A percentile compares a stretch with the other conserved stretches of the same genome.
Evolutionary conservation across 2,797 vertebrate species (phyloP).

Genomic region (Helicolenus hilgendorfi): DNA sequence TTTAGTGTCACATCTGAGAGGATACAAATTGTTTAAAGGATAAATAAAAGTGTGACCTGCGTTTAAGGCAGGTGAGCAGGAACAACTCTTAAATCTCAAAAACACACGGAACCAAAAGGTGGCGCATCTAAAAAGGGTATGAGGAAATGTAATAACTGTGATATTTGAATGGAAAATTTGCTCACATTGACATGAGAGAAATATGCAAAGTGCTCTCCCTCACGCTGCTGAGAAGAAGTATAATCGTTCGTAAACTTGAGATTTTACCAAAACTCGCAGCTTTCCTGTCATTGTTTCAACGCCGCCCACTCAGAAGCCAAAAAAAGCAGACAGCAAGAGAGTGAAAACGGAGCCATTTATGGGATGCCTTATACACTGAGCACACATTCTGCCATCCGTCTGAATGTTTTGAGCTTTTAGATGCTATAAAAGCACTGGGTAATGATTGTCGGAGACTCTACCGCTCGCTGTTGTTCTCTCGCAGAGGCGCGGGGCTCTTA

Average conservation of each 20-base stretch:
- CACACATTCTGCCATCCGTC: constrained; percentile 67
- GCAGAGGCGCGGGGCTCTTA: constrained; percentile 55
- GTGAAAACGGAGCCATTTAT: constrained; percentile 85
- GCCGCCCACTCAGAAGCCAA: constrained; percentile 73
- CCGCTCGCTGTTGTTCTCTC: constrained; percentile 71
- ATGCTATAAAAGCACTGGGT: constrained; percentile 79
- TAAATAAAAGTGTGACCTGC: constrained; percentile 59
- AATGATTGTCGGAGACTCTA: constrained; percentile 82
- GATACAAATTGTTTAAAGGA: constrained; percentile 51
- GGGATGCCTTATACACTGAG: constrained; percentile 70
- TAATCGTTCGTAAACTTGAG: constrained; percentile 85
- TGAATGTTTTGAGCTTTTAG: constrained; percentile 78
- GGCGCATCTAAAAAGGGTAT: constrained; percentile 20
- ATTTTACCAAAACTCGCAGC: constrained; percentile 87
- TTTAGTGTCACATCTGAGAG: constrained; percentile 67
- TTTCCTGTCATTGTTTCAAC: constrained; percentile 83
- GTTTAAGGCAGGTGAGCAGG: constrained; percentile 58
- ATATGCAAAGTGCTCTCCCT: constrained; percentile 58
- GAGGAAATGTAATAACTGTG: constrained; percentile 31
- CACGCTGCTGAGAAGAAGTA: constrained; percentile 68
- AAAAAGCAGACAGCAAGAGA: constrained; percentile 73
- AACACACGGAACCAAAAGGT: constrained; percentile 9
- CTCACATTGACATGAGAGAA: constrained; percentile 74
- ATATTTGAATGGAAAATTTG: constrained; percentile 62
- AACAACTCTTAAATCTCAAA: constrained; percentile 33